Evolutionary conservation across 2,888 invertebrate species (phyloP).

Genomic region (Cerastoderma edule): DNA sequence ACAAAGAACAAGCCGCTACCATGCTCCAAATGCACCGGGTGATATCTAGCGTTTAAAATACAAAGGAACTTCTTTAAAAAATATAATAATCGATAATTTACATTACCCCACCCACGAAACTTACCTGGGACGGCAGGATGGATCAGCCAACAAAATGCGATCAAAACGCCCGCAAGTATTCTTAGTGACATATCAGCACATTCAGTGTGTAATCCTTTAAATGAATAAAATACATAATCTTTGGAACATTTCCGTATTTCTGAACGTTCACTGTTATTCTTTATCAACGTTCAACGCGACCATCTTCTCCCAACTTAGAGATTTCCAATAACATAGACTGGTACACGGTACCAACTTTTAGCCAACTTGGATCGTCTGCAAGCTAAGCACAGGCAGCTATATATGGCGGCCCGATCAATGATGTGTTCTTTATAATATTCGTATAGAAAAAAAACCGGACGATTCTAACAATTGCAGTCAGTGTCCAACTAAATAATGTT

Average conservation of each 20-base stretch:
- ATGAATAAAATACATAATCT: slow-evolving; percentile 10
- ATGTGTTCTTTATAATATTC: too few relatives aligned
- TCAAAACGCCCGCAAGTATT: slow-evolving; percentile 1
- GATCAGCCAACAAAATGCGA: slow-evolving; percentile 10
- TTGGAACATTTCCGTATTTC: background rate
- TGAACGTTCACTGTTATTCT: slow-evolving; percentile 2
- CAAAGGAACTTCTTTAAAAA: slow-evolving; percentile 17
- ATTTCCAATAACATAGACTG: slow-evolving; percentile 19
- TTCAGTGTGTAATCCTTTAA: slow-evolving; percentile 14
- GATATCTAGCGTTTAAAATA: too few relatives aligned
- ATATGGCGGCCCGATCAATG: too few relatives aligned
- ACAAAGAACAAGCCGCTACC: too few relatives aligned
- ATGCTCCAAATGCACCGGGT: too few relatives aligned
- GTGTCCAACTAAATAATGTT: too few relatives aligned
- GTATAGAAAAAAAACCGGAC: too few relatives aligned
- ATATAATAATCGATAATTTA: slow-evolving; percentile 9
- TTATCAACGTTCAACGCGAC: background rate
- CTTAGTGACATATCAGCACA: slow-evolving; percentile 15
- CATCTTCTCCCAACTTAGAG: slow-evolving; percentile 20
- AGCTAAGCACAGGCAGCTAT: too few relatives aligned
- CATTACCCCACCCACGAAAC: slow-evolving; percentile 10
- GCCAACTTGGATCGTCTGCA: too few relatives aligned
- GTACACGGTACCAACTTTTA: too few relatives aligned
- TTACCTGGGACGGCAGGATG: slow-evolving; percentile 13
- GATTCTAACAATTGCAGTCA: too few relatives aligned